Base-by-base conservation (phyloP, 2,113 vertebrate species). In the Thymallus thymallus region DNA sequence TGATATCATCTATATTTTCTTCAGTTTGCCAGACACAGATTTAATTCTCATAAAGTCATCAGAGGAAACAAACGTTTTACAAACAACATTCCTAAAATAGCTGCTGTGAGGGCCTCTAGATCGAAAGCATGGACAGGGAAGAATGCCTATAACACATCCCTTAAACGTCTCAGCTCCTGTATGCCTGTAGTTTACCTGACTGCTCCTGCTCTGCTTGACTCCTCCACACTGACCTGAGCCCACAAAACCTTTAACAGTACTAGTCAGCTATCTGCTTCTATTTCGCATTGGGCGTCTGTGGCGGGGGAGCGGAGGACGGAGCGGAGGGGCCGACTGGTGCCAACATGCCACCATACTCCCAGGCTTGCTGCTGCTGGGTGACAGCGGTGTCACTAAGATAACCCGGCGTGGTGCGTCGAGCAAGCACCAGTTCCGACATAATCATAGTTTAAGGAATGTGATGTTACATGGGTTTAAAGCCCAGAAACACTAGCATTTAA, bases 231-330 rank as follows among this genome's bases (percentile, higher is more conserved):
- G 75, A 80, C 82, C 78, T 78, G 76, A 70, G 74, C 76, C 84
- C 77, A 78, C 76, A 74, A 74, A 84, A 76, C 75, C 84, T 86
- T 84, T 91, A 92, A 91, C 86, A 82, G 81, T 82, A 82, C 79
- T 85, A 90, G 89, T 90, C 90, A 91, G 88, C 88, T 89, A 85
- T 91, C 87, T 86, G 80, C 86, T 84, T 86, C 74, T 73, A 82
- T 88, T 91, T 86, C 88, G 80, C 82, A 80, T 73, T 79, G 78
- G 20, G 79, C 71, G 82, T 86, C 72, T 82, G 78, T 16, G 56
- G 56, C 18, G n/a, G 2, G 56, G 56, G 56, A 60, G 56, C 3
- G 68, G 46, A 23, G 46, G n/a, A 7, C 4, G 56, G 56, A 60
- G 56, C 3, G 68, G 46, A 23, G 46, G 45, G 12, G 80, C 76